These are phyloP conservation scores for Leucoraja ocellata DNA, from an alignment of 2,797 vertebrate species.

Conservation along the genomic window DNA sequence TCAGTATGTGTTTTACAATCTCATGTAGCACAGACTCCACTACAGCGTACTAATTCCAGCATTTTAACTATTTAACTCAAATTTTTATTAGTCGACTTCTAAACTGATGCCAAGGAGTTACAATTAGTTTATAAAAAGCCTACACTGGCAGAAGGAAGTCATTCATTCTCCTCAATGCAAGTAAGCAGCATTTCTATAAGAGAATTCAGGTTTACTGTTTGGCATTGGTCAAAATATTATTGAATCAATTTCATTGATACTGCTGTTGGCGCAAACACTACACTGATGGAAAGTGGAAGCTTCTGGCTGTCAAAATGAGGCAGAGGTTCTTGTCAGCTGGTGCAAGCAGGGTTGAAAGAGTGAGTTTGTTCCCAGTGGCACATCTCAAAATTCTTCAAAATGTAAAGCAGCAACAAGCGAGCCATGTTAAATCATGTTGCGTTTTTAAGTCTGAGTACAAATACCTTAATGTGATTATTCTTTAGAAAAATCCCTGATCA, in stretches of 20 bases:
- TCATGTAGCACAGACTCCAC: not conserved
- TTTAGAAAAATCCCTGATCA: not conserved
- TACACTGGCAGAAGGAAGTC: not conserved
- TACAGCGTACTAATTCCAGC: not conserved
- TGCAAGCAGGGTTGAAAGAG: not conserved
- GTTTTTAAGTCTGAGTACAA: not conserved
- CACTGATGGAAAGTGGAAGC: not conserved
- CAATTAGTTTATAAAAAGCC: not conserved
- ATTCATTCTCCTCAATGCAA: not conserved
- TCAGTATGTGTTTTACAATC: not conserved
- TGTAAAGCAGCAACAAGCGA: not conserved
- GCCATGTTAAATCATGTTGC: too few relatives aligned
- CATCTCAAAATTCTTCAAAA: not conserved
- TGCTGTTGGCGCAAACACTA: not conserved
- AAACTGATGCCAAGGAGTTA: not conserved
- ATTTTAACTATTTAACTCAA: not conserved
- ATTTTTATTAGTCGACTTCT: not conserved
- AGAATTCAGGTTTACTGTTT: not conserved
- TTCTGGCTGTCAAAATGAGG: not conserved
- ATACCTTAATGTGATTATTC: not conserved
- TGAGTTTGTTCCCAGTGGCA: not conserved
- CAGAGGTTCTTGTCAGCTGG: not conserved
- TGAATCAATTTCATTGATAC: not conserved
- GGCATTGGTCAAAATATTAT: not conserved
- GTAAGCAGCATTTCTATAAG: not conserved